Conservation (phyloP, 1,140 invertebrate genomes). For the Hylaeus volcanicus region DNA sequence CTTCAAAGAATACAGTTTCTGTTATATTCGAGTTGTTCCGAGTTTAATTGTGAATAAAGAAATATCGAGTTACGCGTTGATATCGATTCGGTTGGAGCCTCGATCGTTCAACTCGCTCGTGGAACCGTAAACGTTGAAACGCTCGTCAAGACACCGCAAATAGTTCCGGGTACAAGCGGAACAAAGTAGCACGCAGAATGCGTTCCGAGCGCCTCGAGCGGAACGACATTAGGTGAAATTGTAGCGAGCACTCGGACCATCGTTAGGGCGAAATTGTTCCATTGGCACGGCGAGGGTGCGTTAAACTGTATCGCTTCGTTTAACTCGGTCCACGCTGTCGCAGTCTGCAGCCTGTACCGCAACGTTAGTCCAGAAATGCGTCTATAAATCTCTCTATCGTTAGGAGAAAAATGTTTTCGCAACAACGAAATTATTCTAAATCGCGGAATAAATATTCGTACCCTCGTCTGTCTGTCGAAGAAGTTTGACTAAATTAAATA, state of each 20-base stretch:
- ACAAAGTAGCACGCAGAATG: neutral
- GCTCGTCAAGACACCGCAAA: neutral
- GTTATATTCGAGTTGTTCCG: too few relatives aligned
- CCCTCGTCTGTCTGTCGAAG: too few relatives aligned
- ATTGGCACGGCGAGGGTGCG: neutral
- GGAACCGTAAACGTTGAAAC: neutral
- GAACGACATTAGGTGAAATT: slow-evolving; percentile 25
- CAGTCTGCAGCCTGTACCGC: too few relatives aligned
- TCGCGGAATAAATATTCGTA: too few relatives aligned
- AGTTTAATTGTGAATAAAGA: neutral
- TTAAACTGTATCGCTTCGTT: slow-evolving; percentile 31
- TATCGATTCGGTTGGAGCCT: too few relatives aligned
- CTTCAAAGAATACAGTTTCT: too few relatives aligned
- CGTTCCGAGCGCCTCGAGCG: neutral
- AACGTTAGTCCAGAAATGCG: too few relatives aligned
- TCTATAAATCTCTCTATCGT: too few relatives aligned
- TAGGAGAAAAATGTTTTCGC: too few relatives aligned
- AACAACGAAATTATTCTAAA: too few relatives aligned
- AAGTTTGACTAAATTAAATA: too few relatives aligned
- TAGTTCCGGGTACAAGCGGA: neutral
- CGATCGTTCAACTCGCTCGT: too few relatives aligned
- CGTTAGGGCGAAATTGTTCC: slow-evolving; percentile 27
- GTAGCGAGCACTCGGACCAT: slow-evolving; percentile 10
- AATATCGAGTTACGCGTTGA: neutral
- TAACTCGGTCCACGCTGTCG: neutral